Conservation (phyloP, 2,888 invertebrate genomes). For the Eueremaeus valkanovi region DNA sequence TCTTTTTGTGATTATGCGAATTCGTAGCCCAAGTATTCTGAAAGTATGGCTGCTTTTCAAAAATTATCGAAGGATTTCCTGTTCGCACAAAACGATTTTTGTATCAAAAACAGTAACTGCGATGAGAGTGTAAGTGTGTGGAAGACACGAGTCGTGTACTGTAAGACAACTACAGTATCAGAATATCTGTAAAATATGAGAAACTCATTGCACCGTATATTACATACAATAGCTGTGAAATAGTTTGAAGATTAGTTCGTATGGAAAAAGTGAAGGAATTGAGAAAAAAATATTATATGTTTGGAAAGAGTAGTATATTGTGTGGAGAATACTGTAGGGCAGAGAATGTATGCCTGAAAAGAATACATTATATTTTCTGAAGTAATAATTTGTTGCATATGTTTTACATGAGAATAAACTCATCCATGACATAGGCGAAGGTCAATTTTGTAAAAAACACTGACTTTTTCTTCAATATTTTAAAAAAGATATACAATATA, state of each 20-base stretch:
- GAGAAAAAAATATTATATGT: background rate
- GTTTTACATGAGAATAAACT: slow-evolving; percentile 31
- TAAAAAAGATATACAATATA: background rate
- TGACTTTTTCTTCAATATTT: too few relatives aligned
- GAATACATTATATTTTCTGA: slow-evolving; percentile 17
- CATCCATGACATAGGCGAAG: slow-evolving; percentile 29
- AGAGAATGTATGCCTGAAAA: background rate
- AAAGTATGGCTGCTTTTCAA: background rate
- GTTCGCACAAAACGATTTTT: background rate
- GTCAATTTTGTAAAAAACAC: background rate
- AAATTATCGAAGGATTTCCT: slow-evolving; percentile 22
- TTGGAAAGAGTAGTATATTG: too few relatives aligned
- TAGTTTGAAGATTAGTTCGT: background rate
- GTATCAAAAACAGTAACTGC: background rate
- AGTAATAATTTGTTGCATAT: slow-evolving; percentile 28
- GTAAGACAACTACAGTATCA: too few relatives aligned
- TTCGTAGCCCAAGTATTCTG: background rate
- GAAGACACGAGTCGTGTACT: slow-evolving; percentile 10
- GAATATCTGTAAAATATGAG: slow-evolving; percentile 24
- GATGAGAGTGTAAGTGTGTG: background rate
- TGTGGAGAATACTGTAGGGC: too few relatives aligned
- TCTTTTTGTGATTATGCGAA: background rate
- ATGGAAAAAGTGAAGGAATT: background rate
- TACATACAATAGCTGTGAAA: background rate
- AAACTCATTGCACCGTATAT: slow-evolving; percentile 25